Conservation (phyloP, 2,888 invertebrate species). For the Trissoscelio sp. region DNA sequence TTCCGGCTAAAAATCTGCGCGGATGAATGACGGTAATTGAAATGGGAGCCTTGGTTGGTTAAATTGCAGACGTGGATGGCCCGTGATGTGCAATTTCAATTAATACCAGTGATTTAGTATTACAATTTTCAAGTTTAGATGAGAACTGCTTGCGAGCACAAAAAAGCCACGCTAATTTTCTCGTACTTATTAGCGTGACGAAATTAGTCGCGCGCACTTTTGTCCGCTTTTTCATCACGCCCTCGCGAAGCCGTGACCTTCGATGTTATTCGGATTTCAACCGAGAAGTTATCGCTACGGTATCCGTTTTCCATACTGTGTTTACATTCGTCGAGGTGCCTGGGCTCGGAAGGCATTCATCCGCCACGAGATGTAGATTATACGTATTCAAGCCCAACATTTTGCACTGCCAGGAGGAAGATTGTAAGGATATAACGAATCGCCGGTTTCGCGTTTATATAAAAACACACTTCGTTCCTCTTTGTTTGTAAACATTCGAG, state of each 20-base stretch:
- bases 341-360: slow-evolving; percentile 49
- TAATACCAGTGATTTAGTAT: slow-evolving; percentile 38
- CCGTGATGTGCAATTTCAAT: slow-evolving; percentile 37
- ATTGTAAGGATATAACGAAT: slow-evolving; percentile 51
- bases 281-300: slow-evolving; percentile 34
- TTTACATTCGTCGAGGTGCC: slow-evolving; percentile 56
- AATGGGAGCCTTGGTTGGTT: slow-evolving; percentile 41
- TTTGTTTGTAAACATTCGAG: slow-evolving; percentile 52
- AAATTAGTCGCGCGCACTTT: slow-evolving; percentile 6
- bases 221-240: slow-evolving; percentile 32
- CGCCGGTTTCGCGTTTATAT: slow-evolving; percentile 15
- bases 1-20: slow-evolving; percentile 7
- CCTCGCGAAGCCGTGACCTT: slow-evolving; percentile 41
- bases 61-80: slow-evolving; percentile 21
- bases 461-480: background rate
- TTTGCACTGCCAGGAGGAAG: slow-evolving; percentile 44
- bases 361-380: slow-evolving; percentile 59
- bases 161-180: slow-evolving; percentile 12
- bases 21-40: slow-evolving; percentile 53
- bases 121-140: slow-evolving; percentile 12
- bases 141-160: background rate
- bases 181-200: slow-evolving; percentile 30
- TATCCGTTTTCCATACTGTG: slow-evolving; percentile 49
- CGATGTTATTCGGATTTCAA: slow-evolving; percentile 35
- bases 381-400: slow-evolving; percentile 50